Percentiles rank a stretch among this genome's conserved stretches.
phyloP scores from a whole-genome alignment of 1,140 invertebrate genomes.

The Nasonia vitripennis region DNA sequence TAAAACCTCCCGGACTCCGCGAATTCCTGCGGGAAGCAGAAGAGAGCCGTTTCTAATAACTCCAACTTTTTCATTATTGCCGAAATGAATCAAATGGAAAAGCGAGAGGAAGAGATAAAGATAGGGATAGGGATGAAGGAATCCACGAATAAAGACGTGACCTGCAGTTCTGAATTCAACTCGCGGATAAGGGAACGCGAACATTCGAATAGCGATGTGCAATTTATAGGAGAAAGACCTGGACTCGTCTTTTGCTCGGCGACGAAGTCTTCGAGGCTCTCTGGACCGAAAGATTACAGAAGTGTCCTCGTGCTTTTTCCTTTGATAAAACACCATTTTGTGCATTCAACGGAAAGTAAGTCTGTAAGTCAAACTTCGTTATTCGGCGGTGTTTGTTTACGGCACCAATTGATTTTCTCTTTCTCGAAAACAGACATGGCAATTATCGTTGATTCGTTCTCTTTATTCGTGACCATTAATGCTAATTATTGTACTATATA shows the following conservation, averaged over 20 bases:
- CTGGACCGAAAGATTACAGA: conserved; percentile 13
- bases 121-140: neutral
- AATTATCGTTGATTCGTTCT: too few relatives aligned
- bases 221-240: conserved; percentile 19
- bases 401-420: too few relatives aligned
- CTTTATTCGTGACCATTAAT: too few relatives aligned
- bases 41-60: conserved; percentile 11
- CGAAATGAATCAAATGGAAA: conserved; percentile 16
- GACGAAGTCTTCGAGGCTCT: neutral
- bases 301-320: neutral
- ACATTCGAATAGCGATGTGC: conserved; percentile 11
- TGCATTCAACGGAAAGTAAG: neutral
- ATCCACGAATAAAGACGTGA: conserved; percentile 20
- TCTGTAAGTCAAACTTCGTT: neutral
- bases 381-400: neutral
- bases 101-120: neutral
- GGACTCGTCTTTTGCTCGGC: neutral
- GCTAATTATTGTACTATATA: too few relatives aligned
- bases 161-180: conserved; percentile 15
- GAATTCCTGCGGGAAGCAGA: neutral
- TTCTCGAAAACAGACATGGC: too few relatives aligned
- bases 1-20: neutral
- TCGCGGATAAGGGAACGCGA: conserved; percentile 16
- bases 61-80: conserved; percentile 16
- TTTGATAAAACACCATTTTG: neutral